These are phyloP conservation scores for Rissa tridactyla DNA, from an alignment of 2,113 vertebrate genomes.

Conservation along the genomic window DNA sequence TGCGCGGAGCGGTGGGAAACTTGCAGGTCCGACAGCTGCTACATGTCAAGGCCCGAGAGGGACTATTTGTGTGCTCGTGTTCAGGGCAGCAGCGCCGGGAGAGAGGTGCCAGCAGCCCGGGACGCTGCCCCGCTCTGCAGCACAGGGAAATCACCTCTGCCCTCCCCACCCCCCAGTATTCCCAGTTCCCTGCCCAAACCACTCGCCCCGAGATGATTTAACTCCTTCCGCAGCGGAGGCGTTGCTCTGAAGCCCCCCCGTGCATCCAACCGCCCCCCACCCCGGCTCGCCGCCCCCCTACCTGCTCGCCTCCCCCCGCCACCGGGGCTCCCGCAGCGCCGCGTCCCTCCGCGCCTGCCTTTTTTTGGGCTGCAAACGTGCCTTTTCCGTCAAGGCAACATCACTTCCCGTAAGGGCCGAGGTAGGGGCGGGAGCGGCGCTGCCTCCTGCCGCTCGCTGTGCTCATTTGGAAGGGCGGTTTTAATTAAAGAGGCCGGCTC, in stretches of 20 bases:
- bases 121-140: neutral
- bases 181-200: neutral
- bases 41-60: accelerated
- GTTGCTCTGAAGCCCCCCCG: neutral
- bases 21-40: accelerated
- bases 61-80: accelerated
- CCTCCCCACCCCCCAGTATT: neutral
- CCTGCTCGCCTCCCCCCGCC: neutral
- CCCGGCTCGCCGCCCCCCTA: neutral
- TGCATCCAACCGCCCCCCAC: neutral
- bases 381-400: slow-evolving; percentile 41
- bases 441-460: neutral
- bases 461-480: neutral
- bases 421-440: neutral
- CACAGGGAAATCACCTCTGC: neutral
- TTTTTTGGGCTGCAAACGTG: neutral
- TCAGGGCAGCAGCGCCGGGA: accelerated
- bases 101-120: neutral
- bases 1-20: accelerated
- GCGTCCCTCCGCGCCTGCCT: neutral
- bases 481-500: neutral
- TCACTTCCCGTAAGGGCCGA: slow-evolving; percentile 49
- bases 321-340: neutral
- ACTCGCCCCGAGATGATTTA: neutral
- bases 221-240: accelerated